Percentiles rank a stretch among this genome's conserved stretches.
phyloP scores from a whole-genome alignment of 2,888 invertebrate genomes.

The Dascillus cervinus region DNA sequence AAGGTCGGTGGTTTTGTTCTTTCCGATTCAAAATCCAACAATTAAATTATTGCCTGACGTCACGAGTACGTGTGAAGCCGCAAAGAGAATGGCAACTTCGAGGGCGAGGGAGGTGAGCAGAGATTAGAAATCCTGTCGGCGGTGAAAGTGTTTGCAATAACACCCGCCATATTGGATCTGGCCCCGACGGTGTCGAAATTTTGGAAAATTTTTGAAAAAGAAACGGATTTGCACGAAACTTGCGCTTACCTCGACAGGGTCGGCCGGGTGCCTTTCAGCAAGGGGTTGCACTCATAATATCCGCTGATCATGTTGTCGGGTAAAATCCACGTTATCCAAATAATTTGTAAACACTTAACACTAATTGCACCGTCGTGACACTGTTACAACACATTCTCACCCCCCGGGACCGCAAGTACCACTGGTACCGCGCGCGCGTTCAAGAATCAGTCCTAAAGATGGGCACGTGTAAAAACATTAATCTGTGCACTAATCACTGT shows the following conservation, averaged over 20 bases:
- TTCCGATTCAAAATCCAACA: too few relatives aligned
- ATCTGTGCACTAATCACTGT: conserved; percentile 25
- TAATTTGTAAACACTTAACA: conserved; percentile 16
- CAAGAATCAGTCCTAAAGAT: conserved; percentile 8
- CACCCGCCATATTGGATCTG: conserved; percentile 26
- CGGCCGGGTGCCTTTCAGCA: conserved; percentile 51
- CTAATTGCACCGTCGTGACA: conserved; percentile 14
- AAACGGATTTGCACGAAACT: background rate
- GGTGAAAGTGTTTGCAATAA: conserved; percentile 33
- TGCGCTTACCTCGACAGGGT: background rate
- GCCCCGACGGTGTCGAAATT: conserved; percentile 6
- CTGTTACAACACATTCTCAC: conserved; percentile 17
- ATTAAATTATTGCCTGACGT: too few relatives aligned
- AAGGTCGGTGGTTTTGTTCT: too few relatives aligned
- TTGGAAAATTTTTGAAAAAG: conserved; percentile 1
- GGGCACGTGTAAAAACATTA: conserved; percentile 27
- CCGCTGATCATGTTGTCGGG: conserved; percentile 41
- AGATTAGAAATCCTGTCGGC: conserved; percentile 28
- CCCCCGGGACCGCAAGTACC: conserved; percentile 14
- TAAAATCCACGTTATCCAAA: conserved; percentile 18
- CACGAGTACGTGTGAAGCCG: conserved; percentile 22
- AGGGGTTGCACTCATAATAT: conserved; percentile 51
- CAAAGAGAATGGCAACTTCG: conserved; percentile 24
- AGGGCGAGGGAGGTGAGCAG: conserved; percentile 19
- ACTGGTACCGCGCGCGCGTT: conserved; percentile 10